A percentile compares a stretch with the other conserved stretches of the same genome.
These are phyloP conservation scores for Rhamnusium bicolor DNA, from an alignment of 2,888 invertebrate genomes.

Conservation along the genomic window DNA sequence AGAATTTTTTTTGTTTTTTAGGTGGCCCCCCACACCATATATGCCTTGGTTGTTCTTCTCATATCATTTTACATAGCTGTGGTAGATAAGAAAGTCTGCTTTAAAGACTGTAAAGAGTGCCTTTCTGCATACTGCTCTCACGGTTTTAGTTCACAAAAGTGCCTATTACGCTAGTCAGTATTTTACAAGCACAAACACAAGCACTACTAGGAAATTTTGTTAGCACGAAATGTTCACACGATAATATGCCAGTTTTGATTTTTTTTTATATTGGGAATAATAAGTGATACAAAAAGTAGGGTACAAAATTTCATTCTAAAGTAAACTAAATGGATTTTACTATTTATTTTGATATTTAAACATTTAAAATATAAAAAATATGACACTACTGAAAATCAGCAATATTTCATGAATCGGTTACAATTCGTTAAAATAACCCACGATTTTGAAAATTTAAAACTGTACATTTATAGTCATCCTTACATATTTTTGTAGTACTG, in stretches of 20 bases:
- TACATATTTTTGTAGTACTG: too few relatives aligned
- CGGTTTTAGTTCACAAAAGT: conserved; percentile 54
- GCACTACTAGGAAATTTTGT: conserved; percentile 6
- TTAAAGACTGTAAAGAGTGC: conserved; percentile 50
- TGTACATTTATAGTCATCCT: too few relatives aligned
- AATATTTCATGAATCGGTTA: too few relatives aligned
- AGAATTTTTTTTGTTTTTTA: conserved; percentile 1
- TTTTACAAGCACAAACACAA: conserved; percentile 26
- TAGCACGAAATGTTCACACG: background rate
- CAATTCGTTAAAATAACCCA: too few relatives aligned
- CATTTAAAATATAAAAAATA: too few relatives aligned
- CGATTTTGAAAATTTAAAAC: too few relatives aligned
- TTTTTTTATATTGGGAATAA: background rate
- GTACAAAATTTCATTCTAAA: conserved; percentile 18
- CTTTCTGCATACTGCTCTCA: conserved; percentile 47
- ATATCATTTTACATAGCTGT: conserved; percentile 41
- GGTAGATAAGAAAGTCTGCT: conserved; percentile 35
- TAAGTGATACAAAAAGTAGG: conserved; percentile 1
- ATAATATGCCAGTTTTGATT: background rate
- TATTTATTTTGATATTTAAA: background rate
- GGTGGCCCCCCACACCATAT: background rate
- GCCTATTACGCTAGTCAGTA: conserved; percentile 55
- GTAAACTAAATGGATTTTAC: background rate
- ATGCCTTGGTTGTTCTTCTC: conserved; percentile 25
- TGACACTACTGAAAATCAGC: too few relatives aligned